phyloP scores from a whole-genome alignment of 2,888 invertebrate genomes.

The Apeira syringaria region DNA sequence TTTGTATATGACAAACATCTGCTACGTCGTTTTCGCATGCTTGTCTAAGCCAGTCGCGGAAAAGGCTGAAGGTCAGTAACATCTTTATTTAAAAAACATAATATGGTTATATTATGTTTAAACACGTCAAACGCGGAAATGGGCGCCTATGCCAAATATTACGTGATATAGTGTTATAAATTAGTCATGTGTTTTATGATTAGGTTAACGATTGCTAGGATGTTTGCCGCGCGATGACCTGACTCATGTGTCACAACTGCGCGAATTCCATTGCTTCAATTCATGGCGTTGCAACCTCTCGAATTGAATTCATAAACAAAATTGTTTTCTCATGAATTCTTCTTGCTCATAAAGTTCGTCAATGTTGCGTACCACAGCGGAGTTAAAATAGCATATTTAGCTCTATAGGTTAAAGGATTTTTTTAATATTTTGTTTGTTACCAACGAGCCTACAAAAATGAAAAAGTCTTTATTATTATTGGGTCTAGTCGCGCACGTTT shows the following conservation, averaged over 20 bases:
- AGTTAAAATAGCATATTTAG: no score
- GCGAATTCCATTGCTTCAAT: conserved; percentile 47
- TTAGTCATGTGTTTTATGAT: conserved; percentile 32
- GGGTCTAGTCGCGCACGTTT: no score
- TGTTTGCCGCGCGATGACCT: conserved; percentile 36
- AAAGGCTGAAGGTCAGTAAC: conserved; percentile 54
- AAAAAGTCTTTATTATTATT: no score
- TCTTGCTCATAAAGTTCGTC: no score
- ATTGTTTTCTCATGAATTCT: no score
- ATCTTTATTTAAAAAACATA: conserved; percentile 37
- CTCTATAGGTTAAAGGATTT: no score
- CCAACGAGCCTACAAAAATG: no score
- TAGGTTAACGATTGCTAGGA: conserved; percentile 31
- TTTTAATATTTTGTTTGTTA: no score
- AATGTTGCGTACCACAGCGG: no score
- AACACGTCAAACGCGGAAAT: conserved; percentile 48
- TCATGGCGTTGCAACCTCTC: conserved; percentile 42
- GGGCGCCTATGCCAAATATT: conserved; percentile 13
- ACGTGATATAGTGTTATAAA: conserved; percentile 31
- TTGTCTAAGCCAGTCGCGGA: conserved; percentile 55
- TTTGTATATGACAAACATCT: conserved; percentile 23
- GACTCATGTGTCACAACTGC: conserved; percentile 46
- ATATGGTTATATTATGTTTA: conserved; percentile 35
- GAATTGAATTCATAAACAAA: conserved; percentile 30
- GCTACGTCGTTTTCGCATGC: conserved; percentile 47